Conservation (phyloP, 2,113 vertebrate genomes). For the Illadopsis cleaveri region DNA sequence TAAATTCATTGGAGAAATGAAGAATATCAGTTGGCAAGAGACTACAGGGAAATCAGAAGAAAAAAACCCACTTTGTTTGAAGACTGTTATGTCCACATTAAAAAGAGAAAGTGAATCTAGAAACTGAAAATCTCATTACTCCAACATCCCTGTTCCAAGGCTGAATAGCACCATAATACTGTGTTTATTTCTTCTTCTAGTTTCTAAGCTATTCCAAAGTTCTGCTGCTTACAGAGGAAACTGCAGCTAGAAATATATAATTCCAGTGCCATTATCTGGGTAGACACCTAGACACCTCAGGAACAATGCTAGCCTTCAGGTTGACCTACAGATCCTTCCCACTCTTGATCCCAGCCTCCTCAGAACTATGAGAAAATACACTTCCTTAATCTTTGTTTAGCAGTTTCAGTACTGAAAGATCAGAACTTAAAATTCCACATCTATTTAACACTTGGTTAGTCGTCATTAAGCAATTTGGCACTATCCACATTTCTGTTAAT, state of each 20-base stretch:
- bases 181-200: background rate
- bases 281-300: background rate
- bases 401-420: conserved; percentile 1
- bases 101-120: background rate
- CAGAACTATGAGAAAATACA: background rate
- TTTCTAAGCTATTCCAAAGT: background rate
- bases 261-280: background rate
- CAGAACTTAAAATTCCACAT: conserved; percentile 10
- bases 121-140: background rate
- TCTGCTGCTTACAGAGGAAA: background rate
- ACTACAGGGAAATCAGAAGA: background rate
- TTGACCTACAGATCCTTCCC: fast-evolving
- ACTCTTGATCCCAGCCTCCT: background rate
- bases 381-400: conserved; percentile 31
- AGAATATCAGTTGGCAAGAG: background rate
- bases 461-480: background rate
- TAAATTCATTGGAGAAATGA: background rate
- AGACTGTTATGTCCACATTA: background rate
- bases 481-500: conserved; percentile 8
- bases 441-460: conserved; percentile 57
- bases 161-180: background rate
- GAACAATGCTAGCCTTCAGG: background rate
- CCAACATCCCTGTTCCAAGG: background rate
- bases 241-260: background rate
- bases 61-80: background rate